Conservation (phyloP, 1,140 invertebrate genomes). For the Penaeus vannamei region DNA sequence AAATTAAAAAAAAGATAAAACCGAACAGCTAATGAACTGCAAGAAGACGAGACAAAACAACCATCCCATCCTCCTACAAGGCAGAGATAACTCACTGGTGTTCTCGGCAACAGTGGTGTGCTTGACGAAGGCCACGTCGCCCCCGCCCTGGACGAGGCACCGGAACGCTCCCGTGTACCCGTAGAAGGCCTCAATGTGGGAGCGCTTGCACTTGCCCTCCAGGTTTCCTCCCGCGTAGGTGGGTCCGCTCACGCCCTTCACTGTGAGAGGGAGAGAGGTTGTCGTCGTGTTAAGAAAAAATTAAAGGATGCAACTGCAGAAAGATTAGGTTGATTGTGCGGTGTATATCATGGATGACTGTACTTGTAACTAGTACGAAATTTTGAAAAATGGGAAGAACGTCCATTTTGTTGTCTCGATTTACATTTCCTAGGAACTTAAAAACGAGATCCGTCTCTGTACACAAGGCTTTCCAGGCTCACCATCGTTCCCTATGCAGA, state of each 20-base stretch:
- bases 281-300: neutral
- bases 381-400: too few species aligned
- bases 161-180: slow-evolving; percentile 90
- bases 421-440: too few species aligned
- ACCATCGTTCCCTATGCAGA: slow-evolving; percentile 62
- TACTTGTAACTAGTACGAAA: too few species aligned
- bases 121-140: slow-evolving; percentile 96
- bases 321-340: too few species aligned
- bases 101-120: slow-evolving; percentile 93
- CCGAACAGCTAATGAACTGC: too few species aligned
- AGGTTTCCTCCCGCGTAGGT: slow-evolving; percentile 21
- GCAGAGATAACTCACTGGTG: slow-evolving; percentile 52
- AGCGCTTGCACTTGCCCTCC: slow-evolving; percentile 72
- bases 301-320: too few species aligned
- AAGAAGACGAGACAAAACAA: neutral
- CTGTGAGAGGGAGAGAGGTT: slow-evolving; percentile 12
- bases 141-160: slow-evolving; percentile 94
- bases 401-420: too few species aligned
- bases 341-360: too few species aligned
- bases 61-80: neutral
- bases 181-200: slow-evolving; percentile 90
- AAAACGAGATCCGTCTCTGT: neutral
- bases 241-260: slow-evolving; percentile 40
- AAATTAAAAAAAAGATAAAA: too few species aligned
- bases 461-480: neutral